Base-by-base conservation (phyloP, 2,113 vertebrate genomes). In the Microtus montanus region DNA sequence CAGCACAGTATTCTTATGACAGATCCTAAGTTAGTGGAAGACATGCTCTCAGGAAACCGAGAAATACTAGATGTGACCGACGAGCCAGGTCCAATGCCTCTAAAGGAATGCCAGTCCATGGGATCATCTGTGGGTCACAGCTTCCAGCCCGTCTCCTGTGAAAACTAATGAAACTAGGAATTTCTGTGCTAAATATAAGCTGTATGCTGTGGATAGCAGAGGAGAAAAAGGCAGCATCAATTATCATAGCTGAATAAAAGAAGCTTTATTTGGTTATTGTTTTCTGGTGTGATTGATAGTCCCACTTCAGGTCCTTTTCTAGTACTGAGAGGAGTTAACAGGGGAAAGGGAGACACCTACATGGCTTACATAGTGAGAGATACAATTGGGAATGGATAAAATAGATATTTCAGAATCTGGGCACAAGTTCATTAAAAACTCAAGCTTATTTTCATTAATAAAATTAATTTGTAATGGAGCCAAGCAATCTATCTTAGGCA, bases 401-500 rank as follows among this genome's bases (percentile, higher is more conserved):
- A 61, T 47, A 22, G 8, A 28, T 74, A 92, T 5, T 87, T 35
- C 17, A 11, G 20, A 78, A 83, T 66, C 14, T 93, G 11, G 24
- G 61, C 7, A n/a, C 30, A 12, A 41, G 12, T 91, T 35, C 28
- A 90, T 95, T 93, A 74, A 91, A 90, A 92, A 74, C 8, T 58
- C 41, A 35, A 89, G 19, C 38, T 74, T 68, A 41, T 63, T 92
- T 96, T 77, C 49, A 61, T 91, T 78, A 70, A 83, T 79, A 49
- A 92, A 78, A 73, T 96, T 79, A 6, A 82, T 58, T 52, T 95
- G 75, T 82, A 74, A 71, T 9, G n/a, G n/a, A 44, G 7, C 22
- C 70, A 64, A 90, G 11, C 12, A 93, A 78, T 80, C 4, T 90
- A 64, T 47, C 92, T 89, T 52, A 92, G 90, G 74, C 2, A 74